Evolutionary conservation across 2,797 vertebrate genomes (phyloP), one percentile per base, ranked within the genome.

Genomic region (Pempheris klunzingeri): DNA sequence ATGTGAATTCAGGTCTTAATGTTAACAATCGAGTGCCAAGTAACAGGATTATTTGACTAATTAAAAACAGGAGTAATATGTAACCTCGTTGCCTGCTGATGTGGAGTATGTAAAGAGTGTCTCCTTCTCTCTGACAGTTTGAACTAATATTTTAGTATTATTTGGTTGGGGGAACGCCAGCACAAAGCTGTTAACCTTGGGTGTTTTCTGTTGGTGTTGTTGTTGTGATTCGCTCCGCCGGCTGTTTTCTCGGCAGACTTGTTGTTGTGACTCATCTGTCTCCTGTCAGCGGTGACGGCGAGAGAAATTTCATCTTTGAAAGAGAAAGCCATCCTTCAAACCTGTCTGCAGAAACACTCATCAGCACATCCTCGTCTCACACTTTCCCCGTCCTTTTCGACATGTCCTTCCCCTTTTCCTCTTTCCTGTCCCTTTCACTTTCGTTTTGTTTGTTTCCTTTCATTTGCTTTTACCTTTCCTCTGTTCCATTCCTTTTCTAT

Each of bases 271-370:
- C 64, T 83, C 82, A 85, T 87, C 85, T 49, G 80, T 89, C 83
- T 89, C 55, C 88, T 75, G 82, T 88, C 89, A 83, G 76, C 50
- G 0, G 34, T 46, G 73, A 84, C 49, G 71, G 65, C 28, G 53
- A 49, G 63, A 77, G 71, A 61, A 72, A 83, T 77, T 47, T 85
- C 78, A 80, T 80, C 81, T 84, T 81, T 3, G 32, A 38, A 47
- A 75, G 52, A 77, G 76, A 80, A 60, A 18, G 20, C 50, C 87
- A 88, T 89, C 83, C 53, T 76, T 89, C 86, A 91, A 58, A 83
- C 41, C 77, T 80, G 84, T 86, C 84, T 28, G 78, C 53, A 44
- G 61, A 64, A 80, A 68, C 72, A 6, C 49, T 64, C 78, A 71
- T 86, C 88, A 82, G 86, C 84, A 83, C 32, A 39, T 74, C 62